These are phyloP conservation scores for Myrmecobius fasciatus DNA, from an alignment of 2,113 vertebrate genomes.

Conservation along the genomic window DNA sequence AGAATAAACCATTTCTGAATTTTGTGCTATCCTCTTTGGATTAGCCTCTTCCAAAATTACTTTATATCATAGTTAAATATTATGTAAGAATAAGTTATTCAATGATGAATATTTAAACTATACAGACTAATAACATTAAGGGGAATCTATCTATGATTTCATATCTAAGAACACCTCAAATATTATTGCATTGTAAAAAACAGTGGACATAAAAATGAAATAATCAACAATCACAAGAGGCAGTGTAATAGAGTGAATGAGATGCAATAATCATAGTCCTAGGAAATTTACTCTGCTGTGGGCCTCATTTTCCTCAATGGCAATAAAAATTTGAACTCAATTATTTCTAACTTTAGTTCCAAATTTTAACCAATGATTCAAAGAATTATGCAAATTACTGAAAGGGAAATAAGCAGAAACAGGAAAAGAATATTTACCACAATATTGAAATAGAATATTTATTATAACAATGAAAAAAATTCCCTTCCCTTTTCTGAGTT, in stretches of 20 bases:
- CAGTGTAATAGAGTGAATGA: not conserved
- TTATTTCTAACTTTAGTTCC: not conserved
- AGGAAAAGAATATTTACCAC: not conserved
- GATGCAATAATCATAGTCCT: not conserved
- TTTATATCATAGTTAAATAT: not conserved
- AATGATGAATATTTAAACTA: not conserved
- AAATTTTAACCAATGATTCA: not conserved
- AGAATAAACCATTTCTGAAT: not conserved
- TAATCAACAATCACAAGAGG: not conserved
- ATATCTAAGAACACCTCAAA: not conserved
- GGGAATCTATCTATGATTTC: not conserved
- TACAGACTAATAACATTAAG: not conserved
- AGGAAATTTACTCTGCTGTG: not conserved
- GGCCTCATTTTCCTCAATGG: not conserved
- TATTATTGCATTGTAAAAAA: not conserved
- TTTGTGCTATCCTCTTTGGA: not conserved
- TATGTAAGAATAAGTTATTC: slow-evolving; percentile 17
- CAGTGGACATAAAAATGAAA: not conserved
- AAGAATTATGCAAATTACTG: not conserved
- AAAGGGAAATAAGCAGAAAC: not conserved
- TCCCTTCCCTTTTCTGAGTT: not conserved
- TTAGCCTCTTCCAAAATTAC: slow-evolving; percentile 16
- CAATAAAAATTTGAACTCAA: not conserved
- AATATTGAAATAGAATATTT: not conserved
- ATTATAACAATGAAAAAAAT: not conserved